Percentiles rank a stretch among this genome's conserved stretches.
Evolutionary conservation across 2,888 invertebrate genomes (phyloP).

Genomic region (Bedellia somnulentella): DNA sequence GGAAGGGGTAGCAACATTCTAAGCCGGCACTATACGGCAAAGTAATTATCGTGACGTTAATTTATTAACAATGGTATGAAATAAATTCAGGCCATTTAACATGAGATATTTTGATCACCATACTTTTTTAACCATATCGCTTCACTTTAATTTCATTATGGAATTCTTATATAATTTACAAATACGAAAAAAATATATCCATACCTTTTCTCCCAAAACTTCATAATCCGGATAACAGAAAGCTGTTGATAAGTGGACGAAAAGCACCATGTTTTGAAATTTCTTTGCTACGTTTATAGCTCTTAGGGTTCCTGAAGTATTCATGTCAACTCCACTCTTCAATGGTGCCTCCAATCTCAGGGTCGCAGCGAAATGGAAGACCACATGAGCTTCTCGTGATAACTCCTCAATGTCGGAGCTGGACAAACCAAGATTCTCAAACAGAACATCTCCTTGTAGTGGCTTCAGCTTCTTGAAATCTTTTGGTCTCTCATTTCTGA

Average conservation of each 20-base stretch:
- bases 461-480: constrained; percentile 73
- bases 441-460: constrained; percentile 74
- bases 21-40: no score
- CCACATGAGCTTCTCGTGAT: constrained; percentile 70
- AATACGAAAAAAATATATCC: constrained; percentile 5
- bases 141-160: no score
- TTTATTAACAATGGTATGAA: no score
- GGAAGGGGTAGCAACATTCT: no score
- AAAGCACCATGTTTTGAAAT: constrained; percentile 72
- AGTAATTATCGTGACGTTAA: no score
- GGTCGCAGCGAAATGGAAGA: constrained; percentile 93
- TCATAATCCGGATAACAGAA: constrained; percentile 90
- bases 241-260: constrained; percentile 92
- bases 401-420: constrained; percentile 61
- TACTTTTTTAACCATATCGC: no score
- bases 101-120: no score
- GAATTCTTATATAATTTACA: no score
- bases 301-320: constrained; percentile 82
- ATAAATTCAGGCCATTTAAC: no score
- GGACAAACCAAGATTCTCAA: constrained; percentile 63
- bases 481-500: constrained; percentile 65
- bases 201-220: constrained; percentile 38
- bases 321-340: constrained; percentile 85
- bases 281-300: constrained; percentile 74
- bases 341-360: constrained; percentile 86